Base-by-base conservation (phyloP, 2,888 invertebrate genomes). In the Orthosia incerta region DNA sequence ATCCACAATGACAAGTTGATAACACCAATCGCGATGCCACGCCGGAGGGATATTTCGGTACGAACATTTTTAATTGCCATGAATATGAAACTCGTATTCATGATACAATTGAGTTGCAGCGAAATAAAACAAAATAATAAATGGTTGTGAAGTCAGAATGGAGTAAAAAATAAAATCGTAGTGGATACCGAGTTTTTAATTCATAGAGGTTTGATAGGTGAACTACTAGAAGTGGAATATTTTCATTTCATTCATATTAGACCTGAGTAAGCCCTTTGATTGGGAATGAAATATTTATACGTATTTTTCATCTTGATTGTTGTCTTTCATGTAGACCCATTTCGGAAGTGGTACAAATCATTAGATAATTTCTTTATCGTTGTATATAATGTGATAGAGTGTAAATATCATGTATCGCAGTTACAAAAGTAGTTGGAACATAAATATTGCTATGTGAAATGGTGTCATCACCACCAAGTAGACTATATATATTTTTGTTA, bases 401-500 rank as follows among this genome's bases (percentile, higher is more conserved):
- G 95, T 95, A 95, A 91, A 95, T 95, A 95, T 78, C 84, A 90
- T 91, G 91, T 93, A 93, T 90, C 88, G 89, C 91, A 88, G 87
- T 90, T 83, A 86, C 78, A 83, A 84, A 85, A 78, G 87, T 90
- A 86, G 86, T 77, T 83, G 86, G 88, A 90, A 89, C 90, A 90
- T 92, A 89, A 87, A 62, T 91, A 90, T 91, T 94, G 92, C 94
- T 93, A 91, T 84, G 92, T 91, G 89, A 67, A 88, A 91, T 89
- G 90, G 88, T 91, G 92, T 90, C 93, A 91, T 93, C 92, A 90
- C 92, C 84, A 78, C 80, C 72, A 71, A 82, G 92, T 95, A 95
- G 93, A 94, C 92, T 95, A 94, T 95, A 94, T 95, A 94, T 95
- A 96, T 96, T 96, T 96, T 96, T 95, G 95, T 95, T 96, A 95